A percentile compares a stretch with the other conserved stretches of the same genome.
Conservation (phyloP, 2,113 vertebrate genomes). For the Cettia cetti region DNA sequence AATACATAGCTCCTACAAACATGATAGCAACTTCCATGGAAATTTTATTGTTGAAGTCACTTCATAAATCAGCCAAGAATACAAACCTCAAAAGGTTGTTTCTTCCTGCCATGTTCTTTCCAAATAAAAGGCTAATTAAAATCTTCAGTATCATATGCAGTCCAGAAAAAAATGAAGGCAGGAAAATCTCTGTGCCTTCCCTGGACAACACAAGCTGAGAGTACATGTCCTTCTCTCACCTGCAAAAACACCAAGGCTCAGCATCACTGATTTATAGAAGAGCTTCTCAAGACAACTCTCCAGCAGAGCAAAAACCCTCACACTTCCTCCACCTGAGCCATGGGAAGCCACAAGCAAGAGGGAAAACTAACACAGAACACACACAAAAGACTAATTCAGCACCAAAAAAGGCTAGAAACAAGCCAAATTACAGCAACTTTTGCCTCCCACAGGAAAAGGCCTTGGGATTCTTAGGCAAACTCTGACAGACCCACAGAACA, state of each 20-base stretch:
- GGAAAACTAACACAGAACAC: neutral
- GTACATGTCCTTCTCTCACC: neutral
- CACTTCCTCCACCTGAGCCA: neutral
- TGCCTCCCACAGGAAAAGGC: neutral
- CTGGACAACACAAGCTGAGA: neutral
- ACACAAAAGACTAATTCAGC: neutral
- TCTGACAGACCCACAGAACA: too few relatives aligned
- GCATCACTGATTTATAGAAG: neutral
- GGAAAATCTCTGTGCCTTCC: neutral
- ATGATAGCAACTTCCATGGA: neutral
- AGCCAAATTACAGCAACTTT: neutral
- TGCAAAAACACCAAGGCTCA: neutral
- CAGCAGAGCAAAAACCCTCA: neutral
- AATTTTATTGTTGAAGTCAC: neutral
- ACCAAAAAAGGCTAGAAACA: neutral
- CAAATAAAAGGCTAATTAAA: neutral
- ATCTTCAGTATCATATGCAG: neutral
- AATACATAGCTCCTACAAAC: neutral
- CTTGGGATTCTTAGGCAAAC: too few relatives aligned
- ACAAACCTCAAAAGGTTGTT: neutral
- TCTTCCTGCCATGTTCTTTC: neutral
- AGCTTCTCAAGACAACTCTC: neutral
- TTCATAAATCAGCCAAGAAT: neutral
- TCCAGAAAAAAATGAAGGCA: neutral
- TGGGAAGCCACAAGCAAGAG: neutral